Evolutionary conservation across 2,113 vertebrate genomes (phyloP), one percentile per base, ranked within the genome.

Genomic region (Callithrix jacchus): DNA sequence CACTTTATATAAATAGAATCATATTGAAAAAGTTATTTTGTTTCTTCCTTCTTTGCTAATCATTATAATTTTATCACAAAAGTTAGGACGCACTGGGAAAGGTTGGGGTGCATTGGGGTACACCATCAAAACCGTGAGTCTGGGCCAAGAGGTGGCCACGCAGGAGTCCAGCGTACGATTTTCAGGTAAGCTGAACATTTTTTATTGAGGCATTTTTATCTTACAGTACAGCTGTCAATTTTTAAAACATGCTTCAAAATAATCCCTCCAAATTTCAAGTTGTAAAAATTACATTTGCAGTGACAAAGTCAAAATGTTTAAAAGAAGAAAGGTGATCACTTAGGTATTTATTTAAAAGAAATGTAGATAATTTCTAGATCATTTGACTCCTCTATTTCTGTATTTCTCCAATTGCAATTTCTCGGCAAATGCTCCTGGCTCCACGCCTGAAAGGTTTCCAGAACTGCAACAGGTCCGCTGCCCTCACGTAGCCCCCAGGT

Each of bases 381-480:
- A 37, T 5, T 5, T 2, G 6, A 30, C 25, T 20, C 35, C 73
- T 61, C 54, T 61, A 16, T 42, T 25, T 71, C 35, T 17, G 37
- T 3, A 35, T 9, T 6, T 23, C 40, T 42, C 8, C 76, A 73
- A 40, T 49, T n/a, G 20, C n/a, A 54, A 70, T 25, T 54, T 21
- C n/a, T 66, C 13, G 4, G 66, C 6, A 27, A 30, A 45, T 7
- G 14, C 35, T 12, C 9, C 13, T 8, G 56, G 56, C 16, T 6
- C 79, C 47, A 32, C n/a, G 70, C 14, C 37, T 11, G 47, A 16
- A 6, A 1, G 5, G 6, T 3, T 1, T 27, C 21, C 16, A 10
- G 45, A 47, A 11, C 3, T 10, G 35, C 16, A 12, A 17, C 1
- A 0, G 0, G 4, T 5, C 10, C 2, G 12, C 32, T 3, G 1